Evolutionary conservation across 2,888 invertebrate species (phyloP), one percentile per base, ranked within the genome.

Genomic region (Ectropis crepuscularia): DNA sequence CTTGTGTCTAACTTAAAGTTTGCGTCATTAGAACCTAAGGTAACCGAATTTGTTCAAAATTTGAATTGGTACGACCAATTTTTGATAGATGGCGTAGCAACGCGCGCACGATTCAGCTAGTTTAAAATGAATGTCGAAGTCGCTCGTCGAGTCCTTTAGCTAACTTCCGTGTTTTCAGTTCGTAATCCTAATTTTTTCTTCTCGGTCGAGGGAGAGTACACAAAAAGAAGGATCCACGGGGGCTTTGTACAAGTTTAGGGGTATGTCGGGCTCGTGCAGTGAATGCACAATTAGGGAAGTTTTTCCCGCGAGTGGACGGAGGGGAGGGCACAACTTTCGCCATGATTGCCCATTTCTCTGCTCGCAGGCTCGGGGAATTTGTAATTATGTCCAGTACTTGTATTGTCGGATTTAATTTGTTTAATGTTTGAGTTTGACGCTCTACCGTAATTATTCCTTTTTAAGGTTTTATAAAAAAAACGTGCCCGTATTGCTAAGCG

Each of bases 231-330:
- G 46, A 42, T 57, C 55, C 45, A 45, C 47, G 43, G 55, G 53
- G 47, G 11, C 57, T 42, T 9, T 38, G n/a, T 39, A 59, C 63
- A 50, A 54, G 50, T 57, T 57, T 53, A 7, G 47, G 47, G 64
- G 46, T 39, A 53, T 53, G 57, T 53, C 36, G 9, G 61, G 42
- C 16, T 37, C 61, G 37, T 61, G 65, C 58, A 16, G 42, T 65
- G 65, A 65, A 65, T 65, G 55, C 61, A 62, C 65, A 62, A 65
- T 59, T 42, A 65, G 65, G 36, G 16, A 58, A 58, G 12, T 55
- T 63, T 61, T 57, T 53, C 8, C 28, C 12, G 1, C 4, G 36
- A 57, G 53, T 61, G 6, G 47, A 61, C 6, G 61, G 50, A 45
- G 53, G 53, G 53, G 45, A 41, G 50, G 6, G 6, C 4, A 28